A percentile compares a stretch with the other conserved stretches of the same genome.
Evolutionary conservation across 2,888 invertebrate species (phyloP).

Genomic region (Amiota minor): DNA sequence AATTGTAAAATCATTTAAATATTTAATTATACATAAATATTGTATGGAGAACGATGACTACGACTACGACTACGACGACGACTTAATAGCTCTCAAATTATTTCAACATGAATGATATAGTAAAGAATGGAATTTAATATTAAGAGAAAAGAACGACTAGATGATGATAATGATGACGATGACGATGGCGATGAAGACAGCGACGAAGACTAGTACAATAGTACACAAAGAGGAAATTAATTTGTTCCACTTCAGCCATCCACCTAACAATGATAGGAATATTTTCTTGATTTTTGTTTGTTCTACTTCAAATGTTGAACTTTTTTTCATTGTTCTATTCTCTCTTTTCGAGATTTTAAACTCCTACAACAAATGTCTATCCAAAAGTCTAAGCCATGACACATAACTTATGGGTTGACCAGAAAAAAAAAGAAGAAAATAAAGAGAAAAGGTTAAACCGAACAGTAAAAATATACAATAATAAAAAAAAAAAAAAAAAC

Average conservation of each 20-base stretch:
- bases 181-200: constrained; percentile 2
- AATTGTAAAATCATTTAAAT: constrained; percentile 61
- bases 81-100: constrained; percentile 61
- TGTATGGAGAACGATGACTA: constrained; percentile 32
- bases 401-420: constrained; percentile 52
- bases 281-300: constrained; percentile 49
- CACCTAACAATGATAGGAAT: constrained; percentile 65
- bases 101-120: constrained; percentile 48
- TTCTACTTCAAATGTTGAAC: constrained; percentile 31
- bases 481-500: background rate
- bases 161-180: background rate
- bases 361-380: constrained; percentile 42
- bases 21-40: constrained; percentile 57
- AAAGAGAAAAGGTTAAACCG: constrained; percentile 4
- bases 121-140: constrained; percentile 10
- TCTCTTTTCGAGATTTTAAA: constrained; percentile 14
- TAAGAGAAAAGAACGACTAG: background rate
- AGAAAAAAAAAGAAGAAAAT: constrained; percentile 17
- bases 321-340: too few relatives aligned
- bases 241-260: constrained; percentile 67
- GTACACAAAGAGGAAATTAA: constrained; percentile 60
- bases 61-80: constrained; percentile 49
- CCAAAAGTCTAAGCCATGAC: constrained; percentile 56
- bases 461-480: background rate
- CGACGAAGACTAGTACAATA: constrained; percentile 38